Base-by-base conservation (phyloP, 2,113 vertebrate species). In the Phrynosoma blainvillii region DNA sequence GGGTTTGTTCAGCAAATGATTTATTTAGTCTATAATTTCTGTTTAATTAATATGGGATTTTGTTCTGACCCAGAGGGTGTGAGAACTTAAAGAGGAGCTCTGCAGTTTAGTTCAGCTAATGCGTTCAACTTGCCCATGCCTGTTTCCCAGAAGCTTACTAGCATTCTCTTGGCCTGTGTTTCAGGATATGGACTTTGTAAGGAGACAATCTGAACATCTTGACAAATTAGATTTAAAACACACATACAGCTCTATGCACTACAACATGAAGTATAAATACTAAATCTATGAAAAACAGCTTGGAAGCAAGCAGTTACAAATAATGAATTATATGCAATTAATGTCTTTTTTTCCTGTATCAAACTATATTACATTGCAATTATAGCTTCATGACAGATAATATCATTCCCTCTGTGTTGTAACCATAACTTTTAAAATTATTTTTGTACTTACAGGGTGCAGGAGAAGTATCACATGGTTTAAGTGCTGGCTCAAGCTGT, bases 1-100 rank as follows among this genome's bases (percentile, higher is more conserved):
- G 95, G 92, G 56, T 95, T 97, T 96, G 94, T 92, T 91, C 21
- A 12, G 84, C 88, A 79, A 95, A 94, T 96, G 95, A 96, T 96
- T 96, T 97, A 96, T 96, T 96, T 97, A 74, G 21, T 94, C 96
- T 95, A 96, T 97, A 96, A 97, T 96, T 97, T 97, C 93, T 94
- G 95, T 96, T 97, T 97, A 97, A 97, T 97, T 97, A 97, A 96
- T 96, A 96, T 93, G 96, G 95, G 95, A 96, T 96, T 97, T 96
- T 84, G 80, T 85, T 95, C 93, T 96, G 96, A 96, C 95, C 96
- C 89, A 75, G 93, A 96, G 96, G 95, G 94, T 96, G 92, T 96
- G 95, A 95, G 95, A 96, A 96, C 90, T 91, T 93, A 90, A 92
- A 93, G 89, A 92, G 91, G 89, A 94, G 93, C 89, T 93, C 91